These are phyloP conservation scores for Ylistrum balloti DNA, from an alignment of 1,140 invertebrate genomes.

Conservation along the genomic window DNA sequence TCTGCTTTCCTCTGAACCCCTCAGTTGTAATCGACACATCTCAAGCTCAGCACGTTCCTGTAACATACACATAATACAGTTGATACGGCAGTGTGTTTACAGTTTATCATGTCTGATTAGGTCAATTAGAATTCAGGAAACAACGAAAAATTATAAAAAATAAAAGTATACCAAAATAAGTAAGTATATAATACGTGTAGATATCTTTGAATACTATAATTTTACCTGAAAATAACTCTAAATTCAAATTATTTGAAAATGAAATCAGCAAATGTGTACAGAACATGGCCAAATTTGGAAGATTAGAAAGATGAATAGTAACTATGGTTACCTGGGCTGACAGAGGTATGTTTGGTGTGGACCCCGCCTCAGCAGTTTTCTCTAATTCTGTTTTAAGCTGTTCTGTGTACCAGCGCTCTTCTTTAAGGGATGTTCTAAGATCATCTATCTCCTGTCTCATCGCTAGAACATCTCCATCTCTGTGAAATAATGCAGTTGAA, in stretches of 20 bases:
- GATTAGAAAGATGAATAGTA: no score
- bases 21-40: conserved; percentile 73
- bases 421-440: conserved; percentile 72
- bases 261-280: no score
- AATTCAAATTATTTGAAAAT: no score
- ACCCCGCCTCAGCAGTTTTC: conserved; percentile 57
- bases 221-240: no score
- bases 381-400: conserved; percentile 78
- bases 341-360: conserved; percentile 48
- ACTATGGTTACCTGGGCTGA: conserved; percentile 54
- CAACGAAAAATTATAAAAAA: no score
- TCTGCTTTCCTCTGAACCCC: conserved; percentile 77
- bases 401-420: conserved; percentile 76
- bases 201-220: no score
- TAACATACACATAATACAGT: not conserved
- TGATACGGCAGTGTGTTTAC: no score
- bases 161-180: no score
- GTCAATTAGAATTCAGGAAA: no score
- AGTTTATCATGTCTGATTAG: no score
- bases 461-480: conserved; percentile 70
- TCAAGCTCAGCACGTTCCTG: conserved; percentile 72
- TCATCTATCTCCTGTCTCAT: conserved; percentile 78
- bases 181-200: no score
- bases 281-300: no score
- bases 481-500: conserved; percentile 49